Base-by-base conservation (phyloP, 2,888 invertebrate species). In the Syritta pipiens region DNA sequence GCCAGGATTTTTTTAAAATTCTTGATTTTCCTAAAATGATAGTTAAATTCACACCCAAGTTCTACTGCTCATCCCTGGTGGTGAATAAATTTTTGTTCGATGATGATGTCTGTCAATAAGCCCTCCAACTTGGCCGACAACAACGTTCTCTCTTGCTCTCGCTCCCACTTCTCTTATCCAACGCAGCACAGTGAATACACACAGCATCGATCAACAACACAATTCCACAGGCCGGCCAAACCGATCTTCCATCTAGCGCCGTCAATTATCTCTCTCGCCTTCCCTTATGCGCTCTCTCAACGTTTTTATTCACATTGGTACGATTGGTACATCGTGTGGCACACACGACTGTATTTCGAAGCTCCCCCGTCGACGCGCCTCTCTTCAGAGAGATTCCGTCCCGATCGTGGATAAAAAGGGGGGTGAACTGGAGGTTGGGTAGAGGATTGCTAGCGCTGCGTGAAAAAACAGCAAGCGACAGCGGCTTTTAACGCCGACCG, bases 401-500 rank as follows among this genome's bases (percentile, higher is more conserved):
- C n/a, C n/a, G n/a, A 9, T 12, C 6, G n/a, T 24, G 22, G 10
- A 42, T 46, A 17, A 19, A 35, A 59, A 65, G 32, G 9, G 59
- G 30, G 49, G 20, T 5, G 6, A 19, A 49, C 28, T 22, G 46
- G 35, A 19, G 28, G 9, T 20, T 9, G 37, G 17, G 30, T 37
- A 51, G 55, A 57, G 48, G 67, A 79, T 79, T 67, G 22, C 53
- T 26, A 40, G 35, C 48, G 35, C 62, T 48, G 37, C 19, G 44
- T 53, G 68, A 75, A 65, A 49, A 49, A 28, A 67, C 55, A 74
- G 72, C 75, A 69, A 76, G 44, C 74, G 49, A 74, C 65, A 74
- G 77, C 77, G 72, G 65, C 67, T 72, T 67, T 67, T 60, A 67
- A 77, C 53, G 53, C 65, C 59, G 49, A 60, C 55, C 72, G 72